Conservation (phyloP, 2,113 vertebrate species). For the Muntiacus muntjak region DNA sequence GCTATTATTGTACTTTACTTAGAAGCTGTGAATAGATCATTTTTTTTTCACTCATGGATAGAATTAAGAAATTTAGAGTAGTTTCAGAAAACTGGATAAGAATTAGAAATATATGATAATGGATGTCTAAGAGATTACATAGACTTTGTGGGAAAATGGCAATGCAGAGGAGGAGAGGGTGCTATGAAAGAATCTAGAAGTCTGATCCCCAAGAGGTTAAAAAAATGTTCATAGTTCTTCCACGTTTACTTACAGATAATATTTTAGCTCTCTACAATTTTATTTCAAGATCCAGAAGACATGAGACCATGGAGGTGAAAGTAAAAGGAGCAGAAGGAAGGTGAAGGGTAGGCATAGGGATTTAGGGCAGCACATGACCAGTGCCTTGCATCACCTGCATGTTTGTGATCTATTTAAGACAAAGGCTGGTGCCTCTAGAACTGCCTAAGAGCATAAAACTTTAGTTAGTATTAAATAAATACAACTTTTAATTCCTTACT, state of each 20-base stretch:
- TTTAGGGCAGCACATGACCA: not conserved
- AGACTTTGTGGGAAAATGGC: not conserved
- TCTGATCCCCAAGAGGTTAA: not conserved
- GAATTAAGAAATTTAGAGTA: not conserved
- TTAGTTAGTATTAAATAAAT: not conserved
- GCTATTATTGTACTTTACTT: not conserved
- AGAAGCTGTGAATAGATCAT: not conserved
- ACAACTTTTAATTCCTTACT: not conserved
- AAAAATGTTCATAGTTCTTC: not conserved
- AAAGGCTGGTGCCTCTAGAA: not conserved
- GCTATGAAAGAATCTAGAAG: not conserved
- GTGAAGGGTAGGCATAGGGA: not conserved
- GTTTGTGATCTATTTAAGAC: not conserved
- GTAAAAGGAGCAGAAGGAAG: not conserved
- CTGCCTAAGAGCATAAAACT: not conserved
- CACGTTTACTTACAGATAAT: not conserved
- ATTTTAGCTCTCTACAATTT: not conserved
- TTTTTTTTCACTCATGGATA: not conserved
- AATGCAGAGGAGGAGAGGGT: not conserved
- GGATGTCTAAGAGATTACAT: not conserved
- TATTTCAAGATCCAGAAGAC: not conserved
- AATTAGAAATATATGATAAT: not conserved
- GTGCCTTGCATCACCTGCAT: not conserved
- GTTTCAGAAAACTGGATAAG: not conserved
- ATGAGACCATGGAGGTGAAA: not conserved